Evolutionary conservation across 1,140 invertebrate species (phyloP), one percentile per base, ranked within the genome.

Genomic region (Formica exsecta): DNA sequence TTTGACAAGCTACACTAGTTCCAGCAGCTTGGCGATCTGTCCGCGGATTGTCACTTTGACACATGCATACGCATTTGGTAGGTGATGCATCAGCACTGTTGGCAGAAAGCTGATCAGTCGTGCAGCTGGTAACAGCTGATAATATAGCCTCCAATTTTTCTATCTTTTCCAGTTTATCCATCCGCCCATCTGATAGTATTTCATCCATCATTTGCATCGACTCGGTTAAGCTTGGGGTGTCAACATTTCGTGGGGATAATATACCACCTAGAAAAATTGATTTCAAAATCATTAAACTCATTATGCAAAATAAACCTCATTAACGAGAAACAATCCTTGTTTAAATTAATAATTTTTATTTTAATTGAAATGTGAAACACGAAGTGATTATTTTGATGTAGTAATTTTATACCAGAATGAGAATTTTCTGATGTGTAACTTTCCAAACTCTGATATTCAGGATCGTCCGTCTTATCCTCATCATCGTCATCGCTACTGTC

Each of bases 141-240:
- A 98, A 94, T 88, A 98, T 97, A 41, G 97, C 97, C 95, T 98
- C 98, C 66, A 98, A 94, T 91, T 97, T 97, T 89, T 98, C 98
- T 66, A 98, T 98, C 93, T 97, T 98, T 86, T 98, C 97, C n/a
- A 98, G 95, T 89, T 97, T 96, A 93, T 98, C 98, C 96, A 98
- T 98, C 75, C 96, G 96, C 85, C 96, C 96, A 93, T 98, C 97
- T n/a, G 97, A 97, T 32, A 98, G 95, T 86, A 98, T 97, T 92
- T 98, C 97, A 93, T 98, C 97, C 92, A 98, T 96, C 96, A 98
- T 96, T 93, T 98, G 97, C 98, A 98, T 98, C 0, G 98, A 98
- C 93, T 98, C 98, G 0, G 98, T 98, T n/a, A 98, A 95, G 93
- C 97, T 98, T n/a, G 97, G 97, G n/a, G 97, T 97, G 89, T 98